These are phyloP conservation scores for Tachina lurida DNA, from an alignment of 2,888 invertebrate species.

Conservation along the genomic window DNA sequence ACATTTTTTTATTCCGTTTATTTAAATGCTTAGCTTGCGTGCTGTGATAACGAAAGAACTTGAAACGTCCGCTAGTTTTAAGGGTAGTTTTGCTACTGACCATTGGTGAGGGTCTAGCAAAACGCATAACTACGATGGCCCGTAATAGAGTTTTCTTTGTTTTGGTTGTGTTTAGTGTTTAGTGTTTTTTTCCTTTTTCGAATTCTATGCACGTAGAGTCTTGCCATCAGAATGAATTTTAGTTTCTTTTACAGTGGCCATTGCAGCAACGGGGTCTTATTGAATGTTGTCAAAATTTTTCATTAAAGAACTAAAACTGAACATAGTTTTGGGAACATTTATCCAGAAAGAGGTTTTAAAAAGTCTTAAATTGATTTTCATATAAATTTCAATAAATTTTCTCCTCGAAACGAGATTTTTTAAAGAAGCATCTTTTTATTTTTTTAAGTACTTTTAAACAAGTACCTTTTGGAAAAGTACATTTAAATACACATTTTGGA, in stretches of 20 bases:
- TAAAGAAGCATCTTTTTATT: too few species aligned
- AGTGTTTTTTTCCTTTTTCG: slow-evolving; percentile 34
- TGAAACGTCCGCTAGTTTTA: slow-evolving; percentile 71
- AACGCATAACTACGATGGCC: slow-evolving; percentile 70
- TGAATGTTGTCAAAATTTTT: not conserved
- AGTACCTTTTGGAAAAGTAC: not conserved
- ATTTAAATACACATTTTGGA: not conserved
- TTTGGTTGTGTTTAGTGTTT: slow-evolving; percentile 51
- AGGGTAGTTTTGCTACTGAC: slow-evolving; percentile 81
- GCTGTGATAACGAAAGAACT: slow-evolving; percentile 33
- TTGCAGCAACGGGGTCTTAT: slow-evolving; percentile 14
- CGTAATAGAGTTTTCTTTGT: slow-evolving; percentile 62
- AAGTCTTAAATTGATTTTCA: not conserved
- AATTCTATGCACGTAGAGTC: slow-evolving; percentile 33
- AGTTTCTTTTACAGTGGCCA: slow-evolving; percentile 57
- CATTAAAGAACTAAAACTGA: not conserved
- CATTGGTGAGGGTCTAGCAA: slow-evolving; percentile 72
- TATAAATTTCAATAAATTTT: too few species aligned
- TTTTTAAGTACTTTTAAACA: too few species aligned
- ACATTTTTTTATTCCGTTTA: slow-evolving; percentile 37
- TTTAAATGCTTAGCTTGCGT: slow-evolving; percentile 17
- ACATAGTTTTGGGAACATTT: not conserved
- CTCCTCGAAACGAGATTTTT: too few species aligned
- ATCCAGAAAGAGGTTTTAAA: not conserved
- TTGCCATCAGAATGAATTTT: slow-evolving; percentile 63